phyloP scores from a whole-genome alignment of 2,888 invertebrate species.

The Osmoderma eremita region DNA sequence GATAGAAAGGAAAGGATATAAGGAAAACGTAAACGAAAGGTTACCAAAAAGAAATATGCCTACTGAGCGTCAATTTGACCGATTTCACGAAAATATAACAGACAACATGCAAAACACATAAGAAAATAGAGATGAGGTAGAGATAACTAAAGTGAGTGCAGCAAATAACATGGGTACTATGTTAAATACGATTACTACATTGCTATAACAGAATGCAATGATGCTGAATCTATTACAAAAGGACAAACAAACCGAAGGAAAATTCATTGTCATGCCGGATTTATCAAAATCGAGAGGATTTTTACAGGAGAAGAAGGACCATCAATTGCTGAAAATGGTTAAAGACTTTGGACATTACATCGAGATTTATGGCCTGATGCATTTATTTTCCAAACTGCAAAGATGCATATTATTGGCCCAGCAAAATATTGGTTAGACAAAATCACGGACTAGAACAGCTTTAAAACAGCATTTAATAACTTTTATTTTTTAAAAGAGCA shows the following conservation, averaged over 20 bases:
- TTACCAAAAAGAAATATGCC: no score
- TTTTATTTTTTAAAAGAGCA: neutral
- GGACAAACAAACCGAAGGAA: neutral
- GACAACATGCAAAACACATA: no score
- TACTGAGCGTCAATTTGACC: no score
- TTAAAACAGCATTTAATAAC: no score
- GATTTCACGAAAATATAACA: no score
- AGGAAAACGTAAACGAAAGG: no score
- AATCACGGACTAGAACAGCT: constrained; percentile 2
- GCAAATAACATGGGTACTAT: neutral
- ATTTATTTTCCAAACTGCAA: neutral
- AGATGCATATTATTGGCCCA: neutral
- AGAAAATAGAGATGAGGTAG: no score
- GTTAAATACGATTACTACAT: neutral
- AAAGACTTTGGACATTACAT: neutral
- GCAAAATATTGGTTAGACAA: neutral
- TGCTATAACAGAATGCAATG: neutral
- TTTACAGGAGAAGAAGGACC: constrained; percentile 2
- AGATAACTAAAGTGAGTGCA: no score
- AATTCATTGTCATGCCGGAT: neutral
- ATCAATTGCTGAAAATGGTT: constrained; percentile 3
- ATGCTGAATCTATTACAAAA: neutral
- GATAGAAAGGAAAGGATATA: no score
- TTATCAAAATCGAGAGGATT: neutral
- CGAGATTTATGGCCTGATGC: neutral